phyloP scores from a whole-genome alignment of 2,888 invertebrate genomes.

The Aspidapion aeneum region DNA sequence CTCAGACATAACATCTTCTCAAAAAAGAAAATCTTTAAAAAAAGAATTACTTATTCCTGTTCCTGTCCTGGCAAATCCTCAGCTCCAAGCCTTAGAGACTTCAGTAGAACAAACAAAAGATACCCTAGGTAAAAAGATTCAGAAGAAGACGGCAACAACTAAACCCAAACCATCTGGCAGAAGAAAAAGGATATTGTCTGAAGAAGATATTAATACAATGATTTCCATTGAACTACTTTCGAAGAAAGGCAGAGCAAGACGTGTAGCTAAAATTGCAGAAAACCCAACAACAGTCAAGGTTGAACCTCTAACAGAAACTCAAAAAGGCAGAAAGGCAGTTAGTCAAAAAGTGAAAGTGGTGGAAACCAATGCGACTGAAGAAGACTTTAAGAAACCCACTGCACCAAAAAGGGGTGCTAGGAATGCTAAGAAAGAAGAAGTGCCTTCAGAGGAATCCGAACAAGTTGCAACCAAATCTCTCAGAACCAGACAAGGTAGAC shows the following conservation, averaged over 20 bases:
- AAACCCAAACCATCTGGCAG: neutral
- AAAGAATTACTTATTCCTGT: too few relatives aligned
- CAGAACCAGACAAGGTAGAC: neutral
- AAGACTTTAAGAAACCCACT: neutral
- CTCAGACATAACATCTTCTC: neutral
- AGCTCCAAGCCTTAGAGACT: too few relatives aligned
- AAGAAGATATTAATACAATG: neutral
- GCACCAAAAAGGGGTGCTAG: neutral
- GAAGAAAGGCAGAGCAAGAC: neutral
- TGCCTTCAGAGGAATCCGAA: neutral
- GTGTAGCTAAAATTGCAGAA: neutral
- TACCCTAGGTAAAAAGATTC: neutral
- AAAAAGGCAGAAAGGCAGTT: neutral
- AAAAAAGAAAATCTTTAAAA: too few relatives aligned
- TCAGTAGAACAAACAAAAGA: neutral
- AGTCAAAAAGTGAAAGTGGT: neutral
- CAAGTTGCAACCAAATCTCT: neutral
- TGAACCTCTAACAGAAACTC: neutral
- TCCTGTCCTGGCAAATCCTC: too few relatives aligned
- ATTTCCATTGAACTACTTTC: neutral
- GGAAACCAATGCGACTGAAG: too few relatives aligned
- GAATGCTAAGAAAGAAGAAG: neutral
- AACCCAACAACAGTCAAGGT: neutral
- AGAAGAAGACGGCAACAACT: neutral
- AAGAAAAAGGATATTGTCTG: neutral